Percentiles rank a stretch among this genome's conserved stretches.
These are phyloP conservation scores for Tethea ocularis DNA, from an alignment of 2,888 invertebrate genomes.

Conservation along the genomic window DNA sequence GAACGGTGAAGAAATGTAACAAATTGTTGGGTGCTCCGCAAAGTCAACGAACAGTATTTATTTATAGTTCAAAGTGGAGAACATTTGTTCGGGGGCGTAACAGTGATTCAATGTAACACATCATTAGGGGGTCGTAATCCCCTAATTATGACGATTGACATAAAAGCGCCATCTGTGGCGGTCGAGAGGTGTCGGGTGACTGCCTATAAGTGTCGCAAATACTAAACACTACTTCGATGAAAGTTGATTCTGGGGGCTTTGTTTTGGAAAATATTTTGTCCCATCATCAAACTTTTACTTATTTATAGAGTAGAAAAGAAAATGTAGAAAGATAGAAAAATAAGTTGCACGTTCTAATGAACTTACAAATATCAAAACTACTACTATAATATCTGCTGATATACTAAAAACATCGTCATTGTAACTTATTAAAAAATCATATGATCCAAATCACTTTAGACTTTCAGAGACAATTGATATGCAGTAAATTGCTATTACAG, in stretches of 20 bases:
- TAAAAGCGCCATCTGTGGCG: constrained; percentile 81
- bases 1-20: not conserved
- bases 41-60: constrained; percentile 71
- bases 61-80: constrained; percentile 46
- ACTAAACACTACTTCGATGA: constrained; percentile 33
- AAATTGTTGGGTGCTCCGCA: constrained; percentile 14
- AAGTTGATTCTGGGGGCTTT: constrained; percentile 46
- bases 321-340: too few species aligned
- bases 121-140: constrained; percentile 80
- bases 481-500: too few species aligned
- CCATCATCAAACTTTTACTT: not conserved
- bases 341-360: not conserved
- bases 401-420: too few species aligned
- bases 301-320: too few species aligned
- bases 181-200: constrained; percentile 77
- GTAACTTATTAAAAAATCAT: too few species aligned
- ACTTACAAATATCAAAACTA: too few species aligned
- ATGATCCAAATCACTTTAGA: too few species aligned
- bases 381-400: too few species aligned
- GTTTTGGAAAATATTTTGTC: constrained; percentile 6
- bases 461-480: too few species aligned
- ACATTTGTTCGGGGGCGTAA: constrained; percentile 80
- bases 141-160: constrained; percentile 84
- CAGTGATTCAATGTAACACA: constrained; percentile 78
- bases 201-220: constrained; percentile 40